Base-by-base conservation (phyloP, 2,888 invertebrate species). In the Lochmaea crataegi region DNA sequence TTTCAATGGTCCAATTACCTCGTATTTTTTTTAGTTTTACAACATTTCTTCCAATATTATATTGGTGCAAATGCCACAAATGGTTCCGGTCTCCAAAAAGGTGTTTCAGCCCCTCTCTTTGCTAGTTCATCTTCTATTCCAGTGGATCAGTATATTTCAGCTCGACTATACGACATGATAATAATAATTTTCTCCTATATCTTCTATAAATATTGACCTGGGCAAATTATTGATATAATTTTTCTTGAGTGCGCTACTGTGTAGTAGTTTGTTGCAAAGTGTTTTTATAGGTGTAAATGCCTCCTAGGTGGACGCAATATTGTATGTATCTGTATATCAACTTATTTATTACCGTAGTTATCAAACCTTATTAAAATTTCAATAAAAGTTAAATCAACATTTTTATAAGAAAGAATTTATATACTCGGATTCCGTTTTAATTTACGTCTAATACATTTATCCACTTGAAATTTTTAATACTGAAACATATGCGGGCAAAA, bases 341-440 rank as follows among this genome's bases (percentile, higher is more conserved):
- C 53, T 53, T 18, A 53, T 53, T 53, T 53, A 53, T 53, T 10
- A 16, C 16, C 16, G 53, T 4, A 18, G 18, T 53, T 53, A 53
- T 53, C 53, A 53, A 53, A 53, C 53, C 53, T 53, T 53, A 53
- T 53, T 53, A 53, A 53, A 53, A 53, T 16, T 18, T 53, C 53
- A 11, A 18, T 53, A 16, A 53, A 18, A 53, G 53, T 53, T 53
- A 16, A 16, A 18, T 16, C 53, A 53, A 53, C 53, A 53, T 53
- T 53, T 53, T 53, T 16, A 53, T 53, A 53, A 16, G 18, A 53
- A 53, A 18, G 18, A 53, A 53, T 53, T 18, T 53, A 53, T 53
- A 16, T 10, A 53, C 16, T 18, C 16, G 2, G 53, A 53, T 18
- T 53, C 16, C 53, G 18, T 18, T 53, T 53, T 53, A 53, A 53